Evolutionary conservation across 2,888 invertebrate species (phyloP).

Genomic region (Phyto melanocephala): DNA sequence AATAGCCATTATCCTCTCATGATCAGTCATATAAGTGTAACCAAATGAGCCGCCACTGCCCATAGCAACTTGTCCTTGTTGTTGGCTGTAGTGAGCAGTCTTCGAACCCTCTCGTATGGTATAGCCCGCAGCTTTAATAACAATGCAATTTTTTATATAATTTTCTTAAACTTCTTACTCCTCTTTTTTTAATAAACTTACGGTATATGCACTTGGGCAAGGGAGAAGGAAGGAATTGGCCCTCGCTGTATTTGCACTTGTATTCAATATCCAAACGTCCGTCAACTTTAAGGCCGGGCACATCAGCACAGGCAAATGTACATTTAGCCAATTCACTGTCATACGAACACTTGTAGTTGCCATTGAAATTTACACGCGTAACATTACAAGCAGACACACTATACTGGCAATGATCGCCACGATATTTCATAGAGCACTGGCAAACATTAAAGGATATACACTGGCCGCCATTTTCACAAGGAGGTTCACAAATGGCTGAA

Average conservation of each 20-base stretch:
- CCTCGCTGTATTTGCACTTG: slow-evolving; percentile 84
- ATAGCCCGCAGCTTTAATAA: slow-evolving; percentile 70
- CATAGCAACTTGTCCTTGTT: slow-evolving; percentile 61
- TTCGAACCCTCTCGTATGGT: slow-evolving; percentile 64
- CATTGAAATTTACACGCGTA: slow-evolving; percentile 85
- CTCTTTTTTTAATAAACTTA: slow-evolving; percentile 73
- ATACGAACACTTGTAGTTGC: slow-evolving; percentile 86
- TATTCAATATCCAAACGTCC: slow-evolving; percentile 82
- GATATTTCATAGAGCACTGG: slow-evolving; percentile 86
- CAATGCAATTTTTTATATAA: not conserved
- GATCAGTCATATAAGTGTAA: slow-evolving; percentile 68
- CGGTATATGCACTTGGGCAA: slow-evolving; percentile 87
- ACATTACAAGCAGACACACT: slow-evolving; percentile 80
- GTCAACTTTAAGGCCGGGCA: slow-evolving; percentile 82
- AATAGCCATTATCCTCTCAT: slow-evolving; percentile 69
- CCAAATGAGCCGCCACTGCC: slow-evolving; percentile 65
- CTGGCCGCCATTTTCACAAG: slow-evolving; percentile 89
- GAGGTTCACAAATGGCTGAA: slow-evolving; percentile 84
- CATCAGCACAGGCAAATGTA: slow-evolving; percentile 83
- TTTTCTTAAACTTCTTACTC: not conserved
- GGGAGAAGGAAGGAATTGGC: slow-evolving; percentile 84
- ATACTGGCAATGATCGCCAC: slow-evolving; percentile 76
- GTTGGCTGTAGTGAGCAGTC: slow-evolving; percentile 58
- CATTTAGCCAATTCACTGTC: slow-evolving; percentile 83
- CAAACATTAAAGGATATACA: slow-evolving; percentile 89